Conservation (phyloP, 2,888 invertebrate species). For the Andrena bicolor region DNA sequence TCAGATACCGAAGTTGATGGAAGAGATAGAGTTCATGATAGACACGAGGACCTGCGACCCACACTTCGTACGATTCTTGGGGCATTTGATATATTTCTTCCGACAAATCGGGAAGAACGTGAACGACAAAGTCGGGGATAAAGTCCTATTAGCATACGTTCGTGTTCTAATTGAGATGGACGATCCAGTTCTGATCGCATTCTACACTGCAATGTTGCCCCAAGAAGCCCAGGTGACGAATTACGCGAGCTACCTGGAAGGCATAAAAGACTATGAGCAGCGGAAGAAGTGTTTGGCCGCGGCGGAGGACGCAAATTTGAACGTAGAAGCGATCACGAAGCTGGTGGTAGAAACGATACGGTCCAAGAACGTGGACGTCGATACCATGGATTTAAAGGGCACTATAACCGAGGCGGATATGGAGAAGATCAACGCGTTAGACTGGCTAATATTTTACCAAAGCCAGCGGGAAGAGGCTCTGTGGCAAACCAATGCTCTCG, state of each 20-base stretch:
- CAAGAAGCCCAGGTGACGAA: conserved; percentile 86
- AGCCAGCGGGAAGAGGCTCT: conserved; percentile 93
- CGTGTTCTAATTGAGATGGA: conserved; percentile 90
- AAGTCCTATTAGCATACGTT: conserved; percentile 91
- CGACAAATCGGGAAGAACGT: conserved; percentile 91
- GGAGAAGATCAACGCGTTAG: conserved; percentile 91
- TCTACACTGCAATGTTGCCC: conserved; percentile 93
- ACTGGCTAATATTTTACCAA: conserved; percentile 94
- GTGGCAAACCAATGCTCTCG: conserved; percentile 95
- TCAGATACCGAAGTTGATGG: conserved; percentile 90
- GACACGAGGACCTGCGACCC: conserved; percentile 86
- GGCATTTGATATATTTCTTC: conserved; percentile 94
- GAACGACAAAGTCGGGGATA: conserved; percentile 90
- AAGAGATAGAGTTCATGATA: conserved; percentile 89
- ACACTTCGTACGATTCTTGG: conserved; percentile 91
- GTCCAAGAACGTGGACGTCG: conserved; percentile 82
- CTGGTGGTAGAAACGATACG: conserved; percentile 93
- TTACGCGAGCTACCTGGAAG: conserved; percentile 90
- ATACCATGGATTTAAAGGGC: conserved; percentile 83
- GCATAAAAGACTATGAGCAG: conserved; percentile 88
- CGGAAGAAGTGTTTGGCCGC: conserved; percentile 89
- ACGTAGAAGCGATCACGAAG: conserved; percentile 94
- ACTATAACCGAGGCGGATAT: conserved; percentile 90
- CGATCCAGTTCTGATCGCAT: conserved; percentile 93
- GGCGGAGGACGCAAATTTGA: conserved; percentile 91